These are phyloP conservation scores for Lycodopsis pacificus DNA, from an alignment of 2,797 vertebrate genomes.

Conservation along the genomic window DNA sequence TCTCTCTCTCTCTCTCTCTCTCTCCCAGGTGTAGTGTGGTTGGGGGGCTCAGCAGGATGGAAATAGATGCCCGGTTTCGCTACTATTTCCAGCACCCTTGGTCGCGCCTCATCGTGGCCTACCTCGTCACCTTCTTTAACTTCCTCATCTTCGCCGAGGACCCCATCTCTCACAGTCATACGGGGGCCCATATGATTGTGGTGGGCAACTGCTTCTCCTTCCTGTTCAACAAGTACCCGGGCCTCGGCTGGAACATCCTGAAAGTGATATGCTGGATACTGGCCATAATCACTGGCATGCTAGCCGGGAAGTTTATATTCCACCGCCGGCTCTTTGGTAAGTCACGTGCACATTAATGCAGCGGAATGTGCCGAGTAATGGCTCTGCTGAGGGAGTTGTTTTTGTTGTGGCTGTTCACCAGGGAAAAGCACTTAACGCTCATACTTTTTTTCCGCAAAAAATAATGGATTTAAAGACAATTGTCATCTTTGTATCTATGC, in stretches of 20 bases:
- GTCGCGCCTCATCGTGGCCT: conserved; percentile 96
- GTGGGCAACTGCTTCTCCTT: conserved; percentile 99
- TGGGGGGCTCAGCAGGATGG: conserved; percentile 88
- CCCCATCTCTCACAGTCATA: conserved; percentile 96
- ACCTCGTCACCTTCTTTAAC: conserved; percentile 98
- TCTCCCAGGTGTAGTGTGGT: conserved; percentile 79
- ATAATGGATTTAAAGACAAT: neutral
- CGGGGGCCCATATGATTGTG: conserved; percentile 95
- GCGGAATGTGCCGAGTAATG: conserved; percentile 74
- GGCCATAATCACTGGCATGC: conserved; percentile 91
- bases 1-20: conserved; percentile 26
- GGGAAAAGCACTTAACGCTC: conserved; percentile 21
- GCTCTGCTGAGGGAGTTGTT: conserved; percentile 31
- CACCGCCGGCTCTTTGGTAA: conserved; percentile 97
- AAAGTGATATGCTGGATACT: conserved; percentile 95
- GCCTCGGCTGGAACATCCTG: conserved; percentile 91
- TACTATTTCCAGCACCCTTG: conserved; percentile 99
- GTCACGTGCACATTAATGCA: conserved; percentile 75
- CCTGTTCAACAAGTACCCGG: conserved; percentile 96
- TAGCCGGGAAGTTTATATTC: conserved; percentile 97
- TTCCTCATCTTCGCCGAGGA: conserved; percentile 98
- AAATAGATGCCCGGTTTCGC: conserved; percentile 92
- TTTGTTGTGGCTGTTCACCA: conserved; percentile 34
- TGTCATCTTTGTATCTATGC: neutral
- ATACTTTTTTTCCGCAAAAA: neutral